phyloP scores from a whole-genome alignment of 2,113 vertebrate species.

The Calidris pygmaea region DNA sequence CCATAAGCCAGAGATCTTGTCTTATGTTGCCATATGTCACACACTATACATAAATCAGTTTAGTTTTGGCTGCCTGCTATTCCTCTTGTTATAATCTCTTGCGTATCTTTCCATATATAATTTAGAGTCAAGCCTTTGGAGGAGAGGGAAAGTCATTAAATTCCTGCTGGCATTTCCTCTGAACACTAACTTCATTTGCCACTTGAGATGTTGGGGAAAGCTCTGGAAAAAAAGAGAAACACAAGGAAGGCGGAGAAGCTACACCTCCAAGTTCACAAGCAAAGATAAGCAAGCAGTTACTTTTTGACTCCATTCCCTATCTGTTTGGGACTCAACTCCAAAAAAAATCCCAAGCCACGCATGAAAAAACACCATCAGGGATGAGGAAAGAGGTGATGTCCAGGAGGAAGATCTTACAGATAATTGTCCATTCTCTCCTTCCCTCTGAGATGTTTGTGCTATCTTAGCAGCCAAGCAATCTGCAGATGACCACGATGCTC shows the following conservation, averaged over 20 bases:
- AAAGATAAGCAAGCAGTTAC: not conserved
- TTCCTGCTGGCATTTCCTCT: not conserved
- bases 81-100: not conserved
- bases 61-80: slow-evolving; percentile 36
- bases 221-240: not conserved
- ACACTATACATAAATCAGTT: not conserved
- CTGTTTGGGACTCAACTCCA: not conserved
- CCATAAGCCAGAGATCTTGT: slow-evolving; percentile 46
- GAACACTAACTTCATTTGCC: not conserved
- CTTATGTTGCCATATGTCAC: slow-evolving; percentile 39
- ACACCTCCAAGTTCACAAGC: not conserved
- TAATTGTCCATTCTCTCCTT: not conserved
- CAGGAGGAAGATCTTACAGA: not conserved
- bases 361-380: not conserved
- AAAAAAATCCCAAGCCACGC: not conserved
- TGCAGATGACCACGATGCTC: not conserved
- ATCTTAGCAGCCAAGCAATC: not conserved
- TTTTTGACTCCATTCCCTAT: not conserved
- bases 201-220: not conserved
- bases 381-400: not conserved
- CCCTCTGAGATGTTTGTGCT: not conserved
- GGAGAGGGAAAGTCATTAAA: not conserved
- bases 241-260: not conserved
- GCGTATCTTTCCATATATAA: not conserved
- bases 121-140: slow-evolving; percentile 11